Percentiles rank a stretch among this genome's conserved stretches.
These are phyloP conservation scores for Anas acuta DNA, from an alignment of 2,797 vertebrate species.

Conservation along the genomic window DNA sequence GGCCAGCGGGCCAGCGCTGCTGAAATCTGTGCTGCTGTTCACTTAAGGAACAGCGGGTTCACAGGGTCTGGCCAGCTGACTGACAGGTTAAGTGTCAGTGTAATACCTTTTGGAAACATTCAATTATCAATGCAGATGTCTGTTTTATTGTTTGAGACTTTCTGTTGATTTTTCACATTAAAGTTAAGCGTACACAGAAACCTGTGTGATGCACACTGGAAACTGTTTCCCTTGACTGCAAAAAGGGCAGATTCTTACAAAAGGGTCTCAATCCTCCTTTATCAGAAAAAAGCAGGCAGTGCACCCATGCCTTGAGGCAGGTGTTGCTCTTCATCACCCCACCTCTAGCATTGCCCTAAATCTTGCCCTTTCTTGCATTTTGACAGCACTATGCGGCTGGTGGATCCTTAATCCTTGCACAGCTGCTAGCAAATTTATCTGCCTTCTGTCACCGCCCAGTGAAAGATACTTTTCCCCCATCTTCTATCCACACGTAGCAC, in stretches of 20 bases:
- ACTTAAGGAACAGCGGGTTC: neutral
- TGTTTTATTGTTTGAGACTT: neutral
- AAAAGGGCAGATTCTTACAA: neutral
- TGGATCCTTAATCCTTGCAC: neutral
- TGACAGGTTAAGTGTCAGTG: neutral
- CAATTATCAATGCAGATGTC: neutral
- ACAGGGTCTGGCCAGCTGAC: fast-evolving
- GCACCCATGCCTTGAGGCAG: neutral
- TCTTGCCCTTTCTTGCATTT: neutral
- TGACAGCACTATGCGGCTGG: fast-evolving
- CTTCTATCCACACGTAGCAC: neutral
- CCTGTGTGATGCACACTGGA: neutral
- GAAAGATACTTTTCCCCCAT: neutral
- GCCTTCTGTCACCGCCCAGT: neutral
- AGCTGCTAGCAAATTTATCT: neutral
- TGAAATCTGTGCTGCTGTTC: neutral
- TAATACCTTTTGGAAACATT: neutral
- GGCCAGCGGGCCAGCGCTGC: neutral
- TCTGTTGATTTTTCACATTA: neutral
- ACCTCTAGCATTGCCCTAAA: neutral
- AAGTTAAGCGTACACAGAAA: neutral
- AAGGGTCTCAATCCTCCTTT: neutral
- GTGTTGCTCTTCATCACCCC: neutral
- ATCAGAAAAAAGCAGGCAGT: neutral
- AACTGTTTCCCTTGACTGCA: neutral